These are phyloP conservation scores for Palloptera scutellata DNA, from an alignment of 2,888 invertebrate species.

Conservation along the genomic window DNA sequence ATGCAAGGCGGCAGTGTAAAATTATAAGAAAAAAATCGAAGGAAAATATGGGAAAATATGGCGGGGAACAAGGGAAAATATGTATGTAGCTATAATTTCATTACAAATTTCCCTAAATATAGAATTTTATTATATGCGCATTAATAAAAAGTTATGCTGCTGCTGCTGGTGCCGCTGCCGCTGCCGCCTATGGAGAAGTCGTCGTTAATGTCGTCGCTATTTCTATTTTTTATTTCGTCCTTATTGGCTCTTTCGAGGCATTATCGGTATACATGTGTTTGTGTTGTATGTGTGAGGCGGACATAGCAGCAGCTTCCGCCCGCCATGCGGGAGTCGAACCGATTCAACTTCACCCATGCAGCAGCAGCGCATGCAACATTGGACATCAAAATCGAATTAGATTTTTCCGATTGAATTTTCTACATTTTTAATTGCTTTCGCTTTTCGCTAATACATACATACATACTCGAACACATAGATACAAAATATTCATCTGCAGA, in stretches of 20 bases:
- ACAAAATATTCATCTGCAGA: too few species aligned
- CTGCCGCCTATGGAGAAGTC: not conserved
- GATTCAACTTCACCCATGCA: not conserved
- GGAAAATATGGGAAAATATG: not conserved
- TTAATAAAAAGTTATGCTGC: conserved; percentile 17
- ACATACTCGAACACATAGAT: too few species aligned
- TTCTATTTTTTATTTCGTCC: too few species aligned
- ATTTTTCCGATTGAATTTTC: conserved; percentile 63
- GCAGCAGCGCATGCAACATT: conserved; percentile 12
- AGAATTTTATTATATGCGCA: conserved; percentile 23
- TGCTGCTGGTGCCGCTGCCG: not conserved
- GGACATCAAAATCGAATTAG: conserved; percentile 60
- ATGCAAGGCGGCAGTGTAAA: not conserved
- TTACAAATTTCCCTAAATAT: conserved; percentile 39
- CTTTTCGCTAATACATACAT: conserved; percentile 23
- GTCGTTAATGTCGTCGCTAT: too few species aligned
- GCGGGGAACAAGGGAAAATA: not conserved
- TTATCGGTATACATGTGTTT: conserved; percentile 23
- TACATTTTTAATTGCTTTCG: conserved; percentile 62
- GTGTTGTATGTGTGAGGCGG: conserved; percentile 24
- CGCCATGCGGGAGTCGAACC: not conserved
- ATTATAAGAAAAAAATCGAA: not conserved
- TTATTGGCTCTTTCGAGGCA: too few species aligned
- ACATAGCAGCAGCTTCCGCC: conserved; percentile 19
- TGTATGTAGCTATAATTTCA: conserved; percentile 51